phyloP scores from a whole-genome alignment of 2,797 vertebrate species.

The Intellagama lesueurii region DNA sequence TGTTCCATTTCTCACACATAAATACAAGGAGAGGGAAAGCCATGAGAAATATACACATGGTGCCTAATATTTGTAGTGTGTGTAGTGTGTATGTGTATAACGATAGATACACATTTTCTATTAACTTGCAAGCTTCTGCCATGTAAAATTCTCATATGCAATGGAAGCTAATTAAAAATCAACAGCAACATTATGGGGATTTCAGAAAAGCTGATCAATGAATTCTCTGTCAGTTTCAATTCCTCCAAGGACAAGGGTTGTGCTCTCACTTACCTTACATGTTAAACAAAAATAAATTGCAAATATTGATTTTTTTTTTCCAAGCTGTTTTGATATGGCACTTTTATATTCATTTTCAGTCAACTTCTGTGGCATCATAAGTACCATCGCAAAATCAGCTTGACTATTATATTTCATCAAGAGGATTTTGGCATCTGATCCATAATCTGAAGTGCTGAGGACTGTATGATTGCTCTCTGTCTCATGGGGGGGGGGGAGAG shows the following conservation, averaged over 20 bases:
- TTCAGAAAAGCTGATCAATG: background rate
- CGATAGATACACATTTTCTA: constrained; percentile 12
- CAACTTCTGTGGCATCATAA: background rate
- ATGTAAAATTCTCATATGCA: background rate
- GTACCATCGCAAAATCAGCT: background rate
- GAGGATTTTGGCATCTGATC: background rate
- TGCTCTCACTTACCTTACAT: background rate
- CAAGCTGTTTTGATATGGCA: constrained; percentile 18
- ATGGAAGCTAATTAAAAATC: constrained; percentile 24
- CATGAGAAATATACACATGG: constrained; percentile 39
- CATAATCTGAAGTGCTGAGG: background rate
- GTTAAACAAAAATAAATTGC: background rate
- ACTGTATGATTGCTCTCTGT: background rate
- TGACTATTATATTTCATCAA: background rate
- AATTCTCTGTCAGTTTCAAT: background rate
- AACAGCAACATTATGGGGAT: background rate
- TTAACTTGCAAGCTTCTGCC: constrained; percentile 1
- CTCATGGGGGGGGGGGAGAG: background rate
- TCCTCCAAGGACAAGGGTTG: background rate
- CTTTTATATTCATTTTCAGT: constrained; percentile 12
- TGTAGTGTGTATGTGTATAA: background rate
- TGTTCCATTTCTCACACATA: constrained; percentile 5
- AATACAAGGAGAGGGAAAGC: background rate
- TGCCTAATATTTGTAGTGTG: background rate
- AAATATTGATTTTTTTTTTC: background rate